These are phyloP conservation scores for Vulpes ferrilata DNA, from an alignment of 2,113 vertebrate genomes.

Conservation along the genomic window DNA sequence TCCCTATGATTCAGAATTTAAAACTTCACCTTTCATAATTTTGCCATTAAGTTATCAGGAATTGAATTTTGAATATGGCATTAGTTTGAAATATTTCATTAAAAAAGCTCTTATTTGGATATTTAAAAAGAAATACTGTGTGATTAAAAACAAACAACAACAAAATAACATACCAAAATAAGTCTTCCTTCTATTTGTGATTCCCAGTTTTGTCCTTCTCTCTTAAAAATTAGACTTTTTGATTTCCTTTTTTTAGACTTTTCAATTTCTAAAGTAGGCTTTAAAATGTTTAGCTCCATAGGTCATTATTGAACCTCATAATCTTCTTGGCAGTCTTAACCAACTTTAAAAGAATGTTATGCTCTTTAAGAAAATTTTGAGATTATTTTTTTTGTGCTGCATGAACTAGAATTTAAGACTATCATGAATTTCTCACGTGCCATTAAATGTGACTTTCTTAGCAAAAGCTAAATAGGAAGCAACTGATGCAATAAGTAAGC, in stretches of 20 bases:
- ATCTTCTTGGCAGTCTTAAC: conserved; percentile 1
- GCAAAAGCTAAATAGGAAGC: background rate
- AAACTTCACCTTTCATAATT: background rate
- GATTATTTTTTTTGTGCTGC: background rate
- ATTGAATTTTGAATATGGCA: background rate
- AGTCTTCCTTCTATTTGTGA: background rate
- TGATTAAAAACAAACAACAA: background rate
- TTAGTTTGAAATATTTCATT: conserved; percentile 49
- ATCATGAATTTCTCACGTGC: background rate
- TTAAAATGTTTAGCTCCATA: background rate
- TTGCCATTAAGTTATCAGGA: background rate
- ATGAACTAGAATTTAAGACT: background rate
- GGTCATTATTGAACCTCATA: conserved; percentile 26
- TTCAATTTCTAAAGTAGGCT: background rate
- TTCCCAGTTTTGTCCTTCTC: background rate
- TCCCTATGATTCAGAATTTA: background rate
- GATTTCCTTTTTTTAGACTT: background rate
- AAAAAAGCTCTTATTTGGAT: background rate
- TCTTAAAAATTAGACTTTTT: background rate
- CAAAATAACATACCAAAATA: background rate
- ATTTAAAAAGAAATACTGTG: background rate
- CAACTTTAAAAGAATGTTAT: background rate
- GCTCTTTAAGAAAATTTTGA: background rate
- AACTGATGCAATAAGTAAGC: background rate
- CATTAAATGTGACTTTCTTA: background rate